Evolutionary conservation across 1,140 invertebrate species (phyloP).

Genomic region (Macrotrachela quadricornifera): DNA sequence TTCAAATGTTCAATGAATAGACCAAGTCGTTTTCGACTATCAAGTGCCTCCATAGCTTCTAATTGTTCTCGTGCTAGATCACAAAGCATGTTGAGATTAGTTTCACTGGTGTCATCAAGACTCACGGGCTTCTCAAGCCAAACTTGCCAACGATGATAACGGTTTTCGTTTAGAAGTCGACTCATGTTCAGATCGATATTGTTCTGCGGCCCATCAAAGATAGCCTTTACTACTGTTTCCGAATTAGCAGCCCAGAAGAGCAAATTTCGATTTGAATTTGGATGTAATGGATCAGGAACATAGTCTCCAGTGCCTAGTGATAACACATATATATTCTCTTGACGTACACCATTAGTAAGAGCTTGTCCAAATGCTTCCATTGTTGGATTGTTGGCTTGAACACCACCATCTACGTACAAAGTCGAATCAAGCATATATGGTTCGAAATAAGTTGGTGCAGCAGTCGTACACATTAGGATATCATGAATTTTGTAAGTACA

Average conservation of each 20-base stretch:
- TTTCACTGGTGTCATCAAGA: neutral
- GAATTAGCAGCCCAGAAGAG: neutral
- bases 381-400: neutral
- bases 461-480: neutral
- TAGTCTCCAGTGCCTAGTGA: neutral
- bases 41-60: too few relatives aligned
- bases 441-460: neutral
- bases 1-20: too few relatives aligned
- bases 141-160: neutral
- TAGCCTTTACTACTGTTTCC: neutral
- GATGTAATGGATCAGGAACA: neutral
- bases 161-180: neutral
- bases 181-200: neutral
- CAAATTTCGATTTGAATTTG: neutral
- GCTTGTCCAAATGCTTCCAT: neutral
- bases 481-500: neutral
- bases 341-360: neutral
- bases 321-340: neutral
- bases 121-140: neutral
- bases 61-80: too few relatives aligned
- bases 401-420: neutral
- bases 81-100: too few relatives aligned
- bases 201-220: neutral
- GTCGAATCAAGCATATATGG: neutral
- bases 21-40: too few relatives aligned